Base-by-base conservation (phyloP, 2,797 vertebrate genomes). In the Esox lucius region DNA sequence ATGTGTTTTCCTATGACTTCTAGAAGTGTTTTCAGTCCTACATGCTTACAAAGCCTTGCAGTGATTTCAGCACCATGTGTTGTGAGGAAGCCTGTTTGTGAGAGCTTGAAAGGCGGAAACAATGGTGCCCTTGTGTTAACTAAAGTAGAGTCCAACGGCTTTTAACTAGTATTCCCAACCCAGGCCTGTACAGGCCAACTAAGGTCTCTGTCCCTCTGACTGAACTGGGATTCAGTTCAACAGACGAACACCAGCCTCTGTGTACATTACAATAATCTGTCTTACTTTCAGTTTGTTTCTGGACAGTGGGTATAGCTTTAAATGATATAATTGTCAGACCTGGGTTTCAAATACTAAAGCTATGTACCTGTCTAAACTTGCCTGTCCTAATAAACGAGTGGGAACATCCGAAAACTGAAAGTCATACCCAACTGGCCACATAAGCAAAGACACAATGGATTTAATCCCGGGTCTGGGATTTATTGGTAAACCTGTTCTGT, bases 261-360 rank as follows among this genome's bases (percentile, higher is more conserved):
- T 46, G 73, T 16, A 85, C 70, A 87, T 90, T 85, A 73, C 78
- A 83, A 82, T 91, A 87, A 91, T 90, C 90, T 87, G 83, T 67
- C 84, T 90, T 85, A 86, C 87, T 83, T 84, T 86, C 69, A 39
- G 7, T 49, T 56, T 70, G 76, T 71, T 81, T 79, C 78, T 86
- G 66, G 65, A 75, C 64, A 79, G 74, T 67, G 70, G 53, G 53
- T 13, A 61, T 31, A 28, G 24, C 24, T 56, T 2, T 56, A 22
- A n/a, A 56, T 56, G n/a, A 2, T 56, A 56, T 56, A 2, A 56
- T 22, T n/a, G 16, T 56, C 5, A 0, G n/a, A 11, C n/a, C 35
- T 39, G 35, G 35, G 35, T 6, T 39, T 39, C 53, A 22, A 56
- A 56, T 19, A 2, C 7, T 56, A 22, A 56, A 56, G 53, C 53